Evolutionary conservation across 1,140 invertebrate genomes (phyloP), one percentile per base, ranked within the genome.

Genomic region (Drosophila erecta): DNA sequence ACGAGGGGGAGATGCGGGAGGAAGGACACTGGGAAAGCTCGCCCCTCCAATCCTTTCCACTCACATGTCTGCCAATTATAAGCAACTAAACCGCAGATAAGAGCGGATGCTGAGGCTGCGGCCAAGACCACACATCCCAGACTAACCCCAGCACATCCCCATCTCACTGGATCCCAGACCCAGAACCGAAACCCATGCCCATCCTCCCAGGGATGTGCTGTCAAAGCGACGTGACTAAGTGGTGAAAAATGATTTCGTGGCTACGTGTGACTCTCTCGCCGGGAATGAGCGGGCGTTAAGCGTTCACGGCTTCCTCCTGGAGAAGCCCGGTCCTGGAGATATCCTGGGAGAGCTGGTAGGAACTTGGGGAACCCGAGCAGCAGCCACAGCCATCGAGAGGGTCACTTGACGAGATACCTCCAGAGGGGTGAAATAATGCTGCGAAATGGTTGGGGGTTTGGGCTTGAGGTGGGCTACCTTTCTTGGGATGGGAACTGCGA

Each of bases 161-260:
- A 69, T 46, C 15, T 22, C 11, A 35, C 5, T 30, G 4, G 20
- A 27, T 22, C 38, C 22, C 65, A 15, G 0, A 35, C 12, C 40
- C 53, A n/a, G 50, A n/a, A 8, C 22, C 67, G 12, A 6, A 49
- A 15, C 1, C 24, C 24, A 20, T 24, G 17, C 47, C 27, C 57
- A 40, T 72, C 37, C 38, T 60, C 56, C 51, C 60, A 11, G 57
- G 62, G 51, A 73, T 72, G 80, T 65, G 74, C 83, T 86, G 83
- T 87, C 83, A 87, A 87, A 87, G 83, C 84, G 83, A 87, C 83
- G 83, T 87, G 83, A 87, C 83, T 87, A 87, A 87, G 83, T 87
- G 83, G 83, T 87, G 83, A 87, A 87, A 87, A 87, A 87, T 87
- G 83, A 87, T 87, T 87, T 87, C 83, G 79, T 87, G 84, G 80